phyloP scores from a whole-genome alignment of 2,888 invertebrate genomes.

The Leucozona laternaria region DNA sequence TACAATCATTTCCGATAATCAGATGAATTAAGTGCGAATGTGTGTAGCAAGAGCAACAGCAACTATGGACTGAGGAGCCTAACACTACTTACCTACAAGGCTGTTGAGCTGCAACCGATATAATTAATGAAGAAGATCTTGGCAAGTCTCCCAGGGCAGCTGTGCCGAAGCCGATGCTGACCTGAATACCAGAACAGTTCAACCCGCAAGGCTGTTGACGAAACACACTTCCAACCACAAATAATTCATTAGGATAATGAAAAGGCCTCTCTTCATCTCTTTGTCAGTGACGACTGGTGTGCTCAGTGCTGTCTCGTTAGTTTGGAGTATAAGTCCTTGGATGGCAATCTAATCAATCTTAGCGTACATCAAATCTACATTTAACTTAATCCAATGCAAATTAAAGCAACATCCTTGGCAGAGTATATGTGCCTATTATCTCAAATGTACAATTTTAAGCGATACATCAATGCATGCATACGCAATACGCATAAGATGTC shows the following conservation, averaged over 20 bases:
- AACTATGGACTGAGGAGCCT: not conserved
- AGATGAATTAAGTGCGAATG: conserved; percentile 62
- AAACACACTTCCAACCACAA: conserved; percentile 63
- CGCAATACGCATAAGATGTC: too few species aligned
- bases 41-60: conserved; percentile 3
- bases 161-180: conserved; percentile 46
- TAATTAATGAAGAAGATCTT: conserved; percentile 72
- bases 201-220: conserved; percentile 55
- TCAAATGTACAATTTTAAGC: not conserved
- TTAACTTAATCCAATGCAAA: conserved; percentile 41
- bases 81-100: conserved; percentile 6
- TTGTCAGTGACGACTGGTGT: conserved; percentile 37
- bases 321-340: conserved; percentile 50
- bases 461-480: not conserved
- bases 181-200: conserved; percentile 25
- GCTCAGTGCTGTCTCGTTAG: conserved; percentile 21
- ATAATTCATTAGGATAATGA: conserved; percentile 74
- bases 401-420: conserved; percentile 30
- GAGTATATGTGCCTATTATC: not conserved
- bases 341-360: conserved; percentile 64
- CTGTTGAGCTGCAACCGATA: conserved; percentile 48
- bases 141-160: conserved; percentile 42
- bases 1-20: conserved; percentile 63
- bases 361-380: conserved; percentile 41
- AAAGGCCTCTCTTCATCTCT: conserved; percentile 41